A percentile compares a stretch with the other conserved stretches of the same genome.
Conservation (phyloP, 1,140 invertebrate species). For the Contarinia nasturtii region DNA sequence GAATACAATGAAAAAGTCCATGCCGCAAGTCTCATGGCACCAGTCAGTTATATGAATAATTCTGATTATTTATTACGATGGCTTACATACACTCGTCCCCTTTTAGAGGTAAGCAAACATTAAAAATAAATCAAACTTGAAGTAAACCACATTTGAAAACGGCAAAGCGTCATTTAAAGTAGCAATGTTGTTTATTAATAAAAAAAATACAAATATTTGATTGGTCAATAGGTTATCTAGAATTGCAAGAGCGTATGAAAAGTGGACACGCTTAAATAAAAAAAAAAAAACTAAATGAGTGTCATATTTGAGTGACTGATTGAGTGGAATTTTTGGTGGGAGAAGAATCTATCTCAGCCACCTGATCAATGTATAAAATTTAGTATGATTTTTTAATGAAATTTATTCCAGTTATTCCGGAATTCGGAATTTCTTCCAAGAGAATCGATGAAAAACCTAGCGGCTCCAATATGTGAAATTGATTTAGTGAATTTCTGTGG, state of each 20-base stretch:
- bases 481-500: slow-evolving; percentile 29
- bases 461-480: slow-evolving; percentile 28
- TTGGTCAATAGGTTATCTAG: too few species aligned
- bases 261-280: too few species aligned
- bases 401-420: slow-evolving; percentile 16
- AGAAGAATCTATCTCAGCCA: too few species aligned
- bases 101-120: not conserved
- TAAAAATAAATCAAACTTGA: not conserved
- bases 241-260: too few species aligned
- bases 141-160: not conserved
- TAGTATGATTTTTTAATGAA: not conserved
- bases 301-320: too few species aligned
- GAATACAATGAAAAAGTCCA: slow-evolving; percentile 40
- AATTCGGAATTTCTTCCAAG: slow-evolving; percentile 35
- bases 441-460: slow-evolving; percentile 23
- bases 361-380: too few species aligned
- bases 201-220: too few species aligned
- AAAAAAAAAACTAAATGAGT: too few species aligned
- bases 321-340: too few species aligned
- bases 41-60: slow-evolving; percentile 39
- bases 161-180: too few species aligned
- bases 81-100: slow-evolving; percentile 16
- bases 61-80: slow-evolving; percentile 18
- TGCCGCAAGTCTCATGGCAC: slow-evolving; percentile 38
- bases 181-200: too few species aligned